Conservation (phyloP, 2,888 invertebrate genomes). For the Polietes domitor region DNA sequence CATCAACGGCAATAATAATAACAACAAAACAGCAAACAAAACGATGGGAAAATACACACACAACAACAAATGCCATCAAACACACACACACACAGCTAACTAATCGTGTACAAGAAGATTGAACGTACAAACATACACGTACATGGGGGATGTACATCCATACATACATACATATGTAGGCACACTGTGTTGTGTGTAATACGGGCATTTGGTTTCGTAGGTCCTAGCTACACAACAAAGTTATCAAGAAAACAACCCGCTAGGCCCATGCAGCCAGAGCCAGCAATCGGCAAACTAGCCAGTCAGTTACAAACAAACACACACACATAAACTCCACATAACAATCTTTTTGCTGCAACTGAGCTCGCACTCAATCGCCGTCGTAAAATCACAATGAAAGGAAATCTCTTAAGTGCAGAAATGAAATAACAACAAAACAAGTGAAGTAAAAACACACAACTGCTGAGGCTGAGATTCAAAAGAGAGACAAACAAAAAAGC, state of each 20-base stretch:
- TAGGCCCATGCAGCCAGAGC: constrained; percentile 40
- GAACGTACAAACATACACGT: too few relatives aligned
- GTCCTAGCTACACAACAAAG: constrained; percentile 57
- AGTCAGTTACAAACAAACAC: constrained; percentile 6
- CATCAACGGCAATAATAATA: constrained; percentile 49
- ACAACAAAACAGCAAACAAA: constrained; percentile 55
- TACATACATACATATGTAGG: too few relatives aligned
- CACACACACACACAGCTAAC: constrained; percentile 70
- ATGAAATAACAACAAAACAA: constrained; percentile 44
- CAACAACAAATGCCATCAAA: constrained; percentile 60
- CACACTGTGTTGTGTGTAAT: constrained; percentile 18
- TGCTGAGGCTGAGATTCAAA: constrained; percentile 48
- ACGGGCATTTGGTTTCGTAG: constrained; percentile 50
- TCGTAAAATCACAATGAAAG: constrained; percentile 41
- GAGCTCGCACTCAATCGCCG: constrained; percentile 30
- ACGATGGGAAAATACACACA: constrained; percentile 66
- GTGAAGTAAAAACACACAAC: constrained; percentile 42
- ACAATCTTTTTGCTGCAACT: constrained; percentile 3
- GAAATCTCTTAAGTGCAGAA: constrained; percentile 56
- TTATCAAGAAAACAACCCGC: constrained; percentile 64
- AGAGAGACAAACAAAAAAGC: too few relatives aligned
- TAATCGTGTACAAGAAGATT: constrained; percentile 46
- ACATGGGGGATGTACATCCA: too few relatives aligned
- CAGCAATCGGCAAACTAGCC: constrained; percentile 29
- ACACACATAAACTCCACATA: neutral